A percentile compares a stretch with the other conserved stretches of the same genome.
Conservation (phyloP, 2,888 invertebrate genomes). For the Athalia rosae region DNA sequence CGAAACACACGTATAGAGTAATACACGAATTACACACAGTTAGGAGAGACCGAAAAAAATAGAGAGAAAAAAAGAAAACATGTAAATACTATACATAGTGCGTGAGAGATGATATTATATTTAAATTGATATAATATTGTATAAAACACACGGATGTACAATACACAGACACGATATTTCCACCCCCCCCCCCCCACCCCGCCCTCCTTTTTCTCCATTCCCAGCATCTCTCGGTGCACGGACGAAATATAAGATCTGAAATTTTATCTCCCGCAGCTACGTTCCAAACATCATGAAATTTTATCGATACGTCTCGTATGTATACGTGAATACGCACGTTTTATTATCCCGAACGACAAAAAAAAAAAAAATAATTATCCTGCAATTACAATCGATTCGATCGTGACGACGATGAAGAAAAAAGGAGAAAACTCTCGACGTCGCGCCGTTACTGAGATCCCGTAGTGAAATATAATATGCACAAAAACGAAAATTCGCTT, state of each 20-base stretch:
- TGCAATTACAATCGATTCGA: no score
- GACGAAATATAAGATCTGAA: conserved; percentile 25
- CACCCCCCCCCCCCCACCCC: conserved; percentile 35
- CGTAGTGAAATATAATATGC: no score
- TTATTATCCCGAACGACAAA: not conserved
- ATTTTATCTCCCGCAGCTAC: conserved; percentile 24
- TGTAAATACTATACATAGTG: conserved; percentile 70
- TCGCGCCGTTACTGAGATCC: no score
- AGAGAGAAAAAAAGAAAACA: conserved; percentile 49
- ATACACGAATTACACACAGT: no score
- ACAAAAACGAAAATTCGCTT: no score
- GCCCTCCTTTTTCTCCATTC: not conserved
- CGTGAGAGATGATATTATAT: conserved; percentile 65
- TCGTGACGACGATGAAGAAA: no score
- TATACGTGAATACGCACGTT: no score
- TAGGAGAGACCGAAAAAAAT: not conserved
- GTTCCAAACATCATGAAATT: conserved; percentile 36
- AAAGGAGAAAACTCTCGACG: no score
- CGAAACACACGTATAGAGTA: no score
- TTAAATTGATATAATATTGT: conserved; percentile 68
- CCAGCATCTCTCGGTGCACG: conserved; percentile 7
- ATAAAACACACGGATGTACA: conserved; percentile 57
- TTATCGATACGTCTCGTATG: no score
- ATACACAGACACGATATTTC: conserved; percentile 50
- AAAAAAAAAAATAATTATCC: not conserved